These are phyloP conservation scores for Cheilosia grossa DNA, from an alignment of 2,888 invertebrate genomes.

Conservation along the genomic window DNA sequence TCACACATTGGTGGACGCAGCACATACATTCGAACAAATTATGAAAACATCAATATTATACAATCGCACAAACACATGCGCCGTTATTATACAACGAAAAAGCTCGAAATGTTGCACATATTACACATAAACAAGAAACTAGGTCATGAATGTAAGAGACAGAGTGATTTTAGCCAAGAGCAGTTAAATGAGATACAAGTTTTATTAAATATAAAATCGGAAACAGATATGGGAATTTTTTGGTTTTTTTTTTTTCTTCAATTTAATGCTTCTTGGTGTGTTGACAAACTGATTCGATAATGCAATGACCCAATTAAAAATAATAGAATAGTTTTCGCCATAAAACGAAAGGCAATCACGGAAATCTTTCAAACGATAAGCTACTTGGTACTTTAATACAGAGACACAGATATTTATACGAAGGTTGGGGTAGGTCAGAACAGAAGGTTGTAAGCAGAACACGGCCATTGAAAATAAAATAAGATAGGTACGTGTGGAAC, in stretches of 20 bases:
- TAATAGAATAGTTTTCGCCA: constrained; percentile 1
- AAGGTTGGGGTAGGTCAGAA: constrained; percentile 73
- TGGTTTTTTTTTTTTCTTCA: constrained; percentile 28
- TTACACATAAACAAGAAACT: constrained; percentile 79
- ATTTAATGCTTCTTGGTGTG: constrained; percentile 26
- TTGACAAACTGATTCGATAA: constrained; percentile 39
- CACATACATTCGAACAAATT: constrained; percentile 50
- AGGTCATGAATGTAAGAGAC: constrained; percentile 84
- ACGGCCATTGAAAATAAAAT: constrained; percentile 14
- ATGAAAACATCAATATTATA: constrained; percentile 73
- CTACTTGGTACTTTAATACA: constrained; percentile 55
- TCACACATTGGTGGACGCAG: constrained; percentile 25
- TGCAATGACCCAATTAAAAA: constrained; percentile 27
- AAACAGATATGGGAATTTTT: constrained; percentile 51
- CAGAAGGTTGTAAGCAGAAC: constrained; percentile 51
- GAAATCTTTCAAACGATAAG: constrained; percentile 8
- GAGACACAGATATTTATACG: constrained; percentile 58
- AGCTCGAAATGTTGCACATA: constrained; percentile 68
- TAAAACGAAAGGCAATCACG: constrained; percentile 3
- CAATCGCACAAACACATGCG: constrained; percentile 63
- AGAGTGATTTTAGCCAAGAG: constrained; percentile 79
- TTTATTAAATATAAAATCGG: constrained; percentile 51
- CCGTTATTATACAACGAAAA: constrained; percentile 66
- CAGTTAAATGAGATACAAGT: constrained; percentile 81
- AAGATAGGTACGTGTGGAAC: background rate